Evolutionary conservation across 2,888 invertebrate genomes (phyloP), one percentile per base, ranked within the genome.

Genomic region (Pachliopta kotzebuea): DNA sequence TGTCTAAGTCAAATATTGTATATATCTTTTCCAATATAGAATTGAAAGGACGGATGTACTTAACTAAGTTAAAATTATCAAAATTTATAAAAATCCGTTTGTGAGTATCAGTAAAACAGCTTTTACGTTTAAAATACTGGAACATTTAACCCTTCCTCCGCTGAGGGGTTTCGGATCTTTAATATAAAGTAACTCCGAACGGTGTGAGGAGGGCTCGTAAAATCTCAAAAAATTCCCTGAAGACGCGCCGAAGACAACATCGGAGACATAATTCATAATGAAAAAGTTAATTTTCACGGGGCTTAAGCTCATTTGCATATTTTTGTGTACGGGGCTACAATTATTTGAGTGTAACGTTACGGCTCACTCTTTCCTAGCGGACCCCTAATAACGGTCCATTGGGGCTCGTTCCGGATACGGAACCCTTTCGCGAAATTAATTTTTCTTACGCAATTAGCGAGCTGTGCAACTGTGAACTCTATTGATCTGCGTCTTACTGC

Each of bases 181-280:
- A 68, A 70, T 66, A 73, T 71, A 76, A 76, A 79, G 78, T 77
- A 74, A 74, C 79, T 74, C 67, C 73, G 71, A 72, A 72, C 72
- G 74, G 76, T 70, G 71, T 70, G 70, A 70, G 68, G 70, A 72
- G 68, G 68, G 69, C 79, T 72, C 76, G 80, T 88, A 88, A 89
- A 90, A 90, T 88, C 89, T 87, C 82, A 88, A 90, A 89, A 65
- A 89, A 85, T 87, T 86, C 90, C 89, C 90, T 65, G 75, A 85
- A 87, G 90, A 87, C 87, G 72, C 70, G 71, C 72, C 75, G 77
- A 88, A 89, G 89, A 89, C 85, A 84, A 74, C 78, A 78, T 85
- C 76, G 81, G 87, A 79, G 88, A 89, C 88, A 89, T 91, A 88
- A 90, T 89, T 90, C 91, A 91, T 90, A 81, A 90, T 90, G 91